These are phyloP conservation scores for Labrus mixtus DNA, from an alignment of 2,113 vertebrate species.

Conservation along the genomic window DNA sequence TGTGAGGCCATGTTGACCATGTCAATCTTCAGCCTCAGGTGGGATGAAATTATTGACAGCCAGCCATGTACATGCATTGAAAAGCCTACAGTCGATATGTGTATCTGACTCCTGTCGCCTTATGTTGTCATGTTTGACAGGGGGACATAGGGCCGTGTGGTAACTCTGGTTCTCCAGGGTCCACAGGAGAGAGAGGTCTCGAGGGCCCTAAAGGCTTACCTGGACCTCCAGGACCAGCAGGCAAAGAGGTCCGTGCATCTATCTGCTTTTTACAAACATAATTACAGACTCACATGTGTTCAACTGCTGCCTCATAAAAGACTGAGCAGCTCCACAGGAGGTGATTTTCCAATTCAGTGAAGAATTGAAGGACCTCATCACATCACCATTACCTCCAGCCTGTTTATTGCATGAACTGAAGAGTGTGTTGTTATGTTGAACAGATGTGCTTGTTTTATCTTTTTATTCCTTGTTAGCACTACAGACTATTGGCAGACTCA, in stretches of 20 bases:
- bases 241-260: constrained; percentile 83
- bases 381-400: background rate
- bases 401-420: background rate
- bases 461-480: constrained; percentile 1
- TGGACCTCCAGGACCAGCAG: constrained; percentile 79
- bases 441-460: constrained; percentile 31
- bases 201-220: constrained; percentile 77
- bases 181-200: constrained; percentile 81
- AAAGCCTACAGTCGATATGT: background rate
- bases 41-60: background rate
- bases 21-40: background rate
- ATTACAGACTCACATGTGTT: constrained; percentile 11
- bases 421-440: constrained; percentile 1
- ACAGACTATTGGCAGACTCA: background rate
- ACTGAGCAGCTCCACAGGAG: constrained; percentile 8
- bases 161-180: constrained; percentile 76
- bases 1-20: background rate
- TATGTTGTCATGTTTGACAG: constrained; percentile 67
- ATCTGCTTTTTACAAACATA: background rate
- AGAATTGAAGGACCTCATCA: constrained; percentile 17
- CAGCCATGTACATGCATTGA: background rate
- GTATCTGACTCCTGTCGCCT: background rate
- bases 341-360: constrained; percentile 14
- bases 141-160: constrained; percentile 84
- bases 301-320: constrained; percentile 17